phyloP scores from a whole-genome alignment of 2,797 vertebrate genomes.

The Peromyscus aztecus region DNA sequence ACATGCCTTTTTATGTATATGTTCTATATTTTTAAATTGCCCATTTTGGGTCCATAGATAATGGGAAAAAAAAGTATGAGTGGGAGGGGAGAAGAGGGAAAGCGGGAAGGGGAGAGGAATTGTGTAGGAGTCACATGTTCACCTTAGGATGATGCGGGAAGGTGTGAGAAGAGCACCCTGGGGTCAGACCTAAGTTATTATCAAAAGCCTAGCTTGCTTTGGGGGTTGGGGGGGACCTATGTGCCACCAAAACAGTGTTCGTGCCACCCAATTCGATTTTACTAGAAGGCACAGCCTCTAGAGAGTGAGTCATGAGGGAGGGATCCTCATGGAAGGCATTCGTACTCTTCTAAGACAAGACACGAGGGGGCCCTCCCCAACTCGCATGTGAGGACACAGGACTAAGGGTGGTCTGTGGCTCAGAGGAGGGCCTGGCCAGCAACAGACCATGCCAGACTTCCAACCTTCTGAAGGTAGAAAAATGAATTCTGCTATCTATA shows the following conservation, averaged over 20 bases:
- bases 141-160: background rate
- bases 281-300: background rate
- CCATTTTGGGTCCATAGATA: background rate
- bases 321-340: background rate
- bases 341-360: too few species aligned
- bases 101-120: background rate
- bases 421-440: background rate
- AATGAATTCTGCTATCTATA: background rate
- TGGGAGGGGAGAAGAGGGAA: background rate
- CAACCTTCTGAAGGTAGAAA: background rate
- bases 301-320: background rate
- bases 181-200: background rate
- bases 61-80: background rate
- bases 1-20: background rate
- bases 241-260: background rate
- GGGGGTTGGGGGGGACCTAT: background rate
- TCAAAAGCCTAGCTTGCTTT: background rate
- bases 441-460: background rate
- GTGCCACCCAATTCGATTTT: background rate
- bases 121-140: background rate
- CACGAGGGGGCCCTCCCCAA: background rate
- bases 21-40: background rate
- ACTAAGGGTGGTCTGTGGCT: background rate
- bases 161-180: background rate
- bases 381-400: background rate